Evolutionary conservation across 2,797 vertebrate genomes (phyloP).

Genomic region (Enoplosus armatus): DNA sequence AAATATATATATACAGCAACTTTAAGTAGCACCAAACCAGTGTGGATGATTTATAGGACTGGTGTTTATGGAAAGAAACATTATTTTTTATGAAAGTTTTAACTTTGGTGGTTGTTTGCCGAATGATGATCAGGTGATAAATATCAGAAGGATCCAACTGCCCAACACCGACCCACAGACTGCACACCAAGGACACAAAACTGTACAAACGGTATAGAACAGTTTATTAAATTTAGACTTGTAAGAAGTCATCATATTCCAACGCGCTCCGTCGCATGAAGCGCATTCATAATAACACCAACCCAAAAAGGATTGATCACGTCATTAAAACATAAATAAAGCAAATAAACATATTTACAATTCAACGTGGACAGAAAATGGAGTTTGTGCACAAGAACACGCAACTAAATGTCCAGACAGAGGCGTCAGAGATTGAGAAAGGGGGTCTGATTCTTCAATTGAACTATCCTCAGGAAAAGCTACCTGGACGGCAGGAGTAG

Average conservation of each 20-base stretch:
- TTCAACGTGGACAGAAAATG: constrained; percentile 67
- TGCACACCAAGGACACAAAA: constrained; percentile 65
- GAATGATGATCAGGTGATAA: not conserved
- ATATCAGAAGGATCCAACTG: not conserved
- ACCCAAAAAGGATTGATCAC: constrained; percentile 97
- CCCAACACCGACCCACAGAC: constrained; percentile 37
- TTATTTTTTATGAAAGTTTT: not conserved
- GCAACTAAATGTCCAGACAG: constrained; percentile 39
- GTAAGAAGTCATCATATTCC: constrained; percentile 98
- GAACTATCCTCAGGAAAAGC: constrained; percentile 1
- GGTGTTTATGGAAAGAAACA: not conserved
- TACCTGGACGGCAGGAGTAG: constrained; percentile 1
- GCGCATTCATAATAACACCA: constrained; percentile 93
- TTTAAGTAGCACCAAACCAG: not conserved
- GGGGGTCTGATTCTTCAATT: constrained; percentile 1
- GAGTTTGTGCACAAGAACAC: constrained; percentile 64
- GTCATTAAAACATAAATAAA: constrained; percentile 94
- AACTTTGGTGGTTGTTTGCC: not conserved
- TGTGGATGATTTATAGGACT: not conserved
- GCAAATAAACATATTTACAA: constrained; percentile 96
- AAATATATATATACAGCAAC: not conserved
- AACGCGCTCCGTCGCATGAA: constrained; percentile 89
- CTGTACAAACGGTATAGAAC: constrained; percentile 86
- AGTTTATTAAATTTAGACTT: constrained; percentile 99
- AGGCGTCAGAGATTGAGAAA: constrained; percentile 15